Evolutionary conservation across 2,888 invertebrate species (phyloP), one percentile per base, ranked within the genome.

Genomic region (Leptopilina syphax): DNA sequence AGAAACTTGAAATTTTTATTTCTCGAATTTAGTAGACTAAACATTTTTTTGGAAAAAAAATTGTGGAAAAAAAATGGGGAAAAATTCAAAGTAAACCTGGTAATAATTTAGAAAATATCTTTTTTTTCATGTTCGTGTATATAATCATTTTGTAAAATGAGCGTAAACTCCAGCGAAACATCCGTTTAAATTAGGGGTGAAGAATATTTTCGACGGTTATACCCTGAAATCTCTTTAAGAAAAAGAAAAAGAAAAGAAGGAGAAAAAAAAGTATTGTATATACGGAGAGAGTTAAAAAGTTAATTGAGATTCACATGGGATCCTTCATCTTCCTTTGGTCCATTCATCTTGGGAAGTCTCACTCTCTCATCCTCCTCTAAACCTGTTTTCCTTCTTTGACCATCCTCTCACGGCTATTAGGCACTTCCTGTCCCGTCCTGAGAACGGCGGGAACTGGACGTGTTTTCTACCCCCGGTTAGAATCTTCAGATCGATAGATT

Each of bases 371-470:
- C 83, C 73, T 85, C 79, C 85, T 85, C 84, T 86, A 89, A 88
- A 90, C 90, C 89, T 88, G 90, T 89, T 90, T 88, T 85, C 88
- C 85, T 87, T 86, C 84, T 89, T 88, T 87, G 87, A 85, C 85
- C 88, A 89, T 89, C 89, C 89, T 91, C 90, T 90, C 90, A 90
- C 91, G 90, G 90, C 90, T 91, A 91, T 91, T 91, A 90, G 90
- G 90, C 86, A 90, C 90, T 91, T 91, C 91, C 91, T 90, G 91
- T 87, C 90, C 86, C 85, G 77, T 88, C 89, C 87, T 89, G 89
- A 87, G 89, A 90, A 90, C 89, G 63, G 18, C 89, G 90, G 88
- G 90, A 90, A 90, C 89, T 88, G 86, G 88, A 89, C 90, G 85
- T 86, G 86, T 87, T 87, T 34, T 84, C 85, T 54, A 70, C 68